Conservation (phyloP, 2,113 vertebrate species). For the Chlorodrepanis virens region DNA sequence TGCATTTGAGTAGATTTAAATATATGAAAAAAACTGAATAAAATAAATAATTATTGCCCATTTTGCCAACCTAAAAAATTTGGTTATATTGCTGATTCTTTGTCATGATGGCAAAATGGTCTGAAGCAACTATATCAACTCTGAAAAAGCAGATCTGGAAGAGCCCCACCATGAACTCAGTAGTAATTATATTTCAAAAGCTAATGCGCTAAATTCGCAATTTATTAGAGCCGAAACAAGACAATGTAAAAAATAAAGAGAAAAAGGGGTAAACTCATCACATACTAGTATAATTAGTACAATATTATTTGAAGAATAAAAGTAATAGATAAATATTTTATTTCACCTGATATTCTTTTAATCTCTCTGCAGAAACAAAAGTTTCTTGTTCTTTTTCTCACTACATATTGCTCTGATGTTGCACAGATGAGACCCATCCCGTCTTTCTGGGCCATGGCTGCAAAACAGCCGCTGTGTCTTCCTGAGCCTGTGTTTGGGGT, state of each 20-base stretch:
- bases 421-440: too few relatives aligned
- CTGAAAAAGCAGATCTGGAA: not conserved
- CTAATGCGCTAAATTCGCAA: not conserved
- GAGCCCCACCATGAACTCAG: not conserved
- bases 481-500: too few relatives aligned
- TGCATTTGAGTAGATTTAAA: not conserved
- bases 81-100: not conserved
- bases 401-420: not conserved
- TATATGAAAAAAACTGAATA: not conserved
- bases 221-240: conserved; percentile 7
- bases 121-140: not conserved
- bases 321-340: not conserved
- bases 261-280: not conserved
- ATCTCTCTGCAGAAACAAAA: not conserved
- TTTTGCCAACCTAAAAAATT: not conserved
- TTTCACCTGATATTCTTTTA: not conserved
- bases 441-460: too few relatives aligned
- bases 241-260: not conserved
- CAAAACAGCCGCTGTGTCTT: too few relatives aligned
- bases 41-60: not conserved
- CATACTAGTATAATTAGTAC: not conserved
- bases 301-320: too few relatives aligned
- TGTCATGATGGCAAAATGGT: not conserved
- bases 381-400: not conserved
- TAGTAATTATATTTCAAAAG: not conserved